These are phyloP conservation scores for Paramormyrops kingsleyae DNA, from an alignment of 2,113 vertebrate species.

Conservation along the genomic window DNA sequence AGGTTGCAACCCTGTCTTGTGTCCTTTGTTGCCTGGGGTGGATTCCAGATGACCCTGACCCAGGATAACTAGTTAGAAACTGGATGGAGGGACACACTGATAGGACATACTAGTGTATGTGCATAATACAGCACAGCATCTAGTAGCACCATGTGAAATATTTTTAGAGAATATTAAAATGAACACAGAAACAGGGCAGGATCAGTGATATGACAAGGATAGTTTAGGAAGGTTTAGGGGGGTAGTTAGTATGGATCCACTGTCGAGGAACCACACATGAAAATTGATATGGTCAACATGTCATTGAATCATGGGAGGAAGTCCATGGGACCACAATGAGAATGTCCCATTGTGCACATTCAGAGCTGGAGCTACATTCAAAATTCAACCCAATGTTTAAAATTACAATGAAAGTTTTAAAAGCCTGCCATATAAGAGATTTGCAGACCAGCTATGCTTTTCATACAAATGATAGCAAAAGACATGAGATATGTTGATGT, in stretches of 20 bases:
- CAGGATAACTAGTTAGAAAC: neutral
- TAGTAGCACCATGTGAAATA: neutral
- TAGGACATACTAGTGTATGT: neutral
- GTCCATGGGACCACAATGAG: neutral
- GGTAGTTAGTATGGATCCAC: neutral
- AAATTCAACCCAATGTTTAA: neutral
- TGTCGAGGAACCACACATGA: neutral
- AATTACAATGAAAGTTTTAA: neutral
- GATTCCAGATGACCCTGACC: neutral
- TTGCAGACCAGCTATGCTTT: neutral
- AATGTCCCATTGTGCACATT: neutral
- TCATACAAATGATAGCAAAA: neutral
- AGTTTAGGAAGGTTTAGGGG: neutral
- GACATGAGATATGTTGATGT: neutral
- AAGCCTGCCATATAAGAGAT: neutral
- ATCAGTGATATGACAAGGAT: neutral
- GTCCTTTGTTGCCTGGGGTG: neutral
- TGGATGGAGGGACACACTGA: neutral
- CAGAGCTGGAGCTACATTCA: neutral
- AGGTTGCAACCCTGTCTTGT: neutral
- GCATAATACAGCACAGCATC: neutral
- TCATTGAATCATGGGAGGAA: neutral
- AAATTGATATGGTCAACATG: neutral
- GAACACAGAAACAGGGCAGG: neutral
- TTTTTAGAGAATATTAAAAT: neutral